Base-by-base conservation (phyloP, 2,797 vertebrate species). In the Microctenopoma stevenorrisi region DNA sequence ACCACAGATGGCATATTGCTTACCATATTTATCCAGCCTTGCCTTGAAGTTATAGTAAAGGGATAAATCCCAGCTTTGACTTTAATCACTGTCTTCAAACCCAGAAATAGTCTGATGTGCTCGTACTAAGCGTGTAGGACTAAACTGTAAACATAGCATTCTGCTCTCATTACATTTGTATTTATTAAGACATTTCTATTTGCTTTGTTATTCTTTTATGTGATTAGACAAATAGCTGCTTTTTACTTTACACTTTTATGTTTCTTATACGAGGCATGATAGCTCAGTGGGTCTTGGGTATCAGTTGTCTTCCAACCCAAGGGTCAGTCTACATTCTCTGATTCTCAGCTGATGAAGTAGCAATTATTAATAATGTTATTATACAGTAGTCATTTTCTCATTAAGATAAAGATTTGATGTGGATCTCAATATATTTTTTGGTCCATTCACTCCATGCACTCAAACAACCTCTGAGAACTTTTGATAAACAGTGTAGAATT, bases 401-500 rank as follows among this genome's bases (percentile, higher is more conserved):
- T 64, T 37, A 56, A 30, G 54, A 22, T 18, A 50, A 69, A 73
- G 35, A 30, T 68, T 73, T 51, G 33, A 79, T 72, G 56, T 64
- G 13, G 56, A 55, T 65, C 48, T 64, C 1, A 4, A 74, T 63
- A 22, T 48, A 53, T 30, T 44, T 51, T 84, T 78, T 79, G 13
- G 74, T 73, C 7, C 7, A 1, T 61, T 66, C 56, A 57, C 50
- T 62, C 47, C 37, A 62, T 61, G 49, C 74, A 68, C 62, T 76
- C 49, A 66, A 72, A 84, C 72, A 78, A 86, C 64, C 71, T 75
- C 68, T 44, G 28, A 79, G 50, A 35, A 46, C 30, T 66, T 80
- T 71, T 84, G 56, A 82, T 88, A 86, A 87, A 85, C 84, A 82
- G 62, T 51, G 40, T 40, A 63, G 67, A 68, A 65, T 84, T 88